These are phyloP conservation scores for Calvadosia cruxmelitensis DNA, from an alignment of 30 jellyfish, hydroid and myxozoan genomes.

Conservation along the genomic window DNA sequence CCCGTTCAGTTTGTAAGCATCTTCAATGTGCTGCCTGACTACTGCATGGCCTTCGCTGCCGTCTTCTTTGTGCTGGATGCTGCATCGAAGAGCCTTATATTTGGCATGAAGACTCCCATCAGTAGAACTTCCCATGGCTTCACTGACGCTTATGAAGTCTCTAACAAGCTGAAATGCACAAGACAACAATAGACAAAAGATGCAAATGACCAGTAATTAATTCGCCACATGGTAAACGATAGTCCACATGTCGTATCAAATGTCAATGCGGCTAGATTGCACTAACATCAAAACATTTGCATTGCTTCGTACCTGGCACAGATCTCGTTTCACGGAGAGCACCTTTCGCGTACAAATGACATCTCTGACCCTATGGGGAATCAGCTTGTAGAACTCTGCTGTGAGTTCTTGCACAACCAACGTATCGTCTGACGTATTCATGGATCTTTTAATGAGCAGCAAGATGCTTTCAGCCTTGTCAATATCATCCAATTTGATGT, in stretches of 20 bases:
- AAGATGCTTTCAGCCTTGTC: conserved; percentile 71
- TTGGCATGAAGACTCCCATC: conserved; percentile 31
- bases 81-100: background rate
- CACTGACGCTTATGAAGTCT: conserved; percentile 63
- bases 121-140: conserved; percentile 58
- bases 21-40: background rate
- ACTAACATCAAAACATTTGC: no score
- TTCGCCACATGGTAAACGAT: no score
- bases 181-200: no score
- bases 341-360: background rate
- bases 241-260: no score
- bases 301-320: conserved; percentile 49
- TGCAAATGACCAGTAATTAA: no score
- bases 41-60: background rate
- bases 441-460: conserved; percentile 22
- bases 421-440: background rate
- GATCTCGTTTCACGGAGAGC: conserved; percentile 38
- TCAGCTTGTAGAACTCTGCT: conserved; percentile 21
- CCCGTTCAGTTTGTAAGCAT: background rate
- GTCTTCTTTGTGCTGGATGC: background rate
- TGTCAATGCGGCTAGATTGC: no score
- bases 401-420: conserved; percentile 6
- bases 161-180: conserved; percentile 44
- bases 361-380: conserved; percentile 28
- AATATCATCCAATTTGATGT: conserved; percentile 32